Evolutionary conservation across 2,113 vertebrate species (phyloP), one percentile per base, ranked within the genome.

Genomic region (Megatriorchis doriae): DNA sequence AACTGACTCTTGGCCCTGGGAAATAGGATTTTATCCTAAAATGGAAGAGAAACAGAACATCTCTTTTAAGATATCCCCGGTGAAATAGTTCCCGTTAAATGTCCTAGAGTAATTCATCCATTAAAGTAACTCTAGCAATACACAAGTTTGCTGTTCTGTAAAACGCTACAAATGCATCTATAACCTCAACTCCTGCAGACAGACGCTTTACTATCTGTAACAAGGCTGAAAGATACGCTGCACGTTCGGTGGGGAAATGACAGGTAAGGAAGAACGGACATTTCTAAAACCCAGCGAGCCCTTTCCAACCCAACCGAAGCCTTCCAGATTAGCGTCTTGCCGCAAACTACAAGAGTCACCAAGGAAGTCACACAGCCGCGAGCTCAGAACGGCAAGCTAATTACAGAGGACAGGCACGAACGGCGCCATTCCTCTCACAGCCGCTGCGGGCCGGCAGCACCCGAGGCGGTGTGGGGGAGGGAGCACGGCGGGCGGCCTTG

Each of bases 351-450:
- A 34, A 20, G 18, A 36, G 26, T 15, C 27, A 29, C 48, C 27
- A 7, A 2, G 16, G 12, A 56, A 47, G 12, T 6, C 52, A 19
- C 0, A 16, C 11, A 38, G 16, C 34, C 15, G 11, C 3, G 6
- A 27, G 43, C 50, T 72, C 81, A 6, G 14, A 40, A 2, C 38
- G 5, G 9, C n/a, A 8, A 0, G 3, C 11, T 3, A 3, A 13
- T 5, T 4, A 19, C 6, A 4, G 20, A 5, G 14, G 22, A 20
- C 14, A 5, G 32, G 3, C 59, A 4, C 40, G 5, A 14, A 9
- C 23, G 18, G 29, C 45, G 36, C 47, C 34, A 9, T 1, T 31
- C 12, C 75, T 2, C 13, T 9, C 22, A 9, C 16, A 6, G 34
- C 58, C 48, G 29, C 71, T 0, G 47, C 4, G 31, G 10, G 27